Conservation (phyloP, 1,140 invertebrate species). For the Hormaphis cornu region DNA sequence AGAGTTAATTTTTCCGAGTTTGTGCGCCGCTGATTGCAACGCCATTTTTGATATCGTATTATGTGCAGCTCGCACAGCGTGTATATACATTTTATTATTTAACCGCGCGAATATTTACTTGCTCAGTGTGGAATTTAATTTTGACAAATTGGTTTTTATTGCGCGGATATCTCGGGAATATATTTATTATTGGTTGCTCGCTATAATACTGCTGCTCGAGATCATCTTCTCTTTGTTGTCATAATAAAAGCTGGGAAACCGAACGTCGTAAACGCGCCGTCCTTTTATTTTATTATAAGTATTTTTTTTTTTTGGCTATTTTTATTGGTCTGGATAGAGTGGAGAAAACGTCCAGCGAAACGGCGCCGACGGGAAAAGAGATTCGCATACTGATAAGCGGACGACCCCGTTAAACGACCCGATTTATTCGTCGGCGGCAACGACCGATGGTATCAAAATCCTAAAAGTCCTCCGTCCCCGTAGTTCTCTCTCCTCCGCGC, state of each 20-base stretch:
- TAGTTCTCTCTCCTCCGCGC: too few species aligned
- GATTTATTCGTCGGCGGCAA: neutral
- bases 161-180: too few species aligned
- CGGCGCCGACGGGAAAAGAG: slow-evolving; percentile 21
- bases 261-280: neutral
- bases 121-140: too few species aligned
- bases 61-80: too few species aligned
- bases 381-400: slow-evolving; percentile 27
- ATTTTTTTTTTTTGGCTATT: neutral
- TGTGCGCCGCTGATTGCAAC: too few species aligned
- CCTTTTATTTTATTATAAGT: neutral
- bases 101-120: too few species aligned
- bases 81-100: too few species aligned
- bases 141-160: too few species aligned
- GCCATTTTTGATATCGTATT: too few species aligned
- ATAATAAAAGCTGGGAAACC: neutral
- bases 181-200: too few species aligned
- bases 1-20: too few species aligned
- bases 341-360: neutral
- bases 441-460: slow-evolving; percentile 13
- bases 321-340: slow-evolving; percentile 10
- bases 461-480: neutral
- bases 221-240: neutral
- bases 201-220: too few species aligned
- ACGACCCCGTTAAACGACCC: neutral